Evolutionary conservation across 2,113 vertebrate species (phyloP).

Genomic region (Neotragus moschatus): DNA sequence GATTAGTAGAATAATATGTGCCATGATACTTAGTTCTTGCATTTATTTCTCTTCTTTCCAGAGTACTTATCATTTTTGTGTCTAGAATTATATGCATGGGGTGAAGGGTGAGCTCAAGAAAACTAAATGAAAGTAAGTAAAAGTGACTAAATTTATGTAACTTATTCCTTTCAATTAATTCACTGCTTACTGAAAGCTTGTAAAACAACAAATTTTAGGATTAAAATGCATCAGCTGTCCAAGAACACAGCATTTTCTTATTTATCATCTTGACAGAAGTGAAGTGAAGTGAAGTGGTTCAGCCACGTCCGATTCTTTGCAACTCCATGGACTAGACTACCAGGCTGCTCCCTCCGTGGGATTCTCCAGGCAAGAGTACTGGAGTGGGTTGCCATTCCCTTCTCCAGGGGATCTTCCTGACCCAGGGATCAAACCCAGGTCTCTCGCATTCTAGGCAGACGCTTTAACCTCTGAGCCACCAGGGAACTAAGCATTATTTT

Average conservation of each 20-base stretch:
- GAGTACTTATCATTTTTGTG: neutral
- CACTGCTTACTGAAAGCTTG: neutral
- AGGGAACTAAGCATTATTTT: neutral
- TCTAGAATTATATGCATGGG: neutral
- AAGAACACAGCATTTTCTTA: neutral
- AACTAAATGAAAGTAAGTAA: neutral
- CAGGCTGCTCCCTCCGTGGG: no score
- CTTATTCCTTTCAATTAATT: conserved; percentile 10
- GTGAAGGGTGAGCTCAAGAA: neutral
- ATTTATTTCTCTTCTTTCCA: neutral
- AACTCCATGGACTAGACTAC: no score
- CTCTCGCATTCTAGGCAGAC: no score
- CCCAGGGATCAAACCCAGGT: no score
- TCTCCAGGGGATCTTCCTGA: no score
- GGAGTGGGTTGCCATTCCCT: no score
- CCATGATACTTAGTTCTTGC: neutral
- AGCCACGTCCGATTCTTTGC: no score
- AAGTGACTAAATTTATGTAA: neutral
- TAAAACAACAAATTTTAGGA: neutral
- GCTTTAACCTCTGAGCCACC: no score
- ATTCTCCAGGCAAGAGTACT: no score
- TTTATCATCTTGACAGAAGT: neutral
- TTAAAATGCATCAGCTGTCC: neutral
- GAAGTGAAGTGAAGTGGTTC: no score
- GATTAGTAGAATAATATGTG: neutral